A percentile compares a stretch with the other conserved stretches of the same genome.
Evolutionary conservation across 2,888 invertebrate genomes (phyloP).

Genomic region (Tachystola acroxantha): DNA sequence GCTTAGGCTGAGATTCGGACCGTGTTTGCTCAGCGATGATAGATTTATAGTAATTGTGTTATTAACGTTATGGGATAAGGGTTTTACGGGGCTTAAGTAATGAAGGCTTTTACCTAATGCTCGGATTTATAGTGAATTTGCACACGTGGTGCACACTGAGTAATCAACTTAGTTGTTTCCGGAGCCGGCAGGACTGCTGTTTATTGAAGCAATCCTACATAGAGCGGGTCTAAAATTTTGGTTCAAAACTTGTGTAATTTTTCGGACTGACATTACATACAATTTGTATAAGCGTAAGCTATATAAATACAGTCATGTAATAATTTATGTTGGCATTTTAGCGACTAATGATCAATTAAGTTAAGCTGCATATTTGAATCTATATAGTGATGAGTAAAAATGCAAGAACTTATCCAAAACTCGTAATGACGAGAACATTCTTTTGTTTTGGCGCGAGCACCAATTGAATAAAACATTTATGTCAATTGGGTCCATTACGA

Average conservation of each 20-base stretch:
- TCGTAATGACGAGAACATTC: constrained; percentile 68
- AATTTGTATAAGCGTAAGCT: too few species aligned
- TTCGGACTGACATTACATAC: too few species aligned
- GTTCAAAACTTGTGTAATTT: too few species aligned
- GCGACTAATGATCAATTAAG: too few species aligned
- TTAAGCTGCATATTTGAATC: too few species aligned
- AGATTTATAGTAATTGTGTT: constrained; percentile 79
- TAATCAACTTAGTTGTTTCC: constrained; percentile 43
- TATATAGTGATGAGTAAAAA: constrained; percentile 62
- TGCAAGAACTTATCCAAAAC: constrained; percentile 61
- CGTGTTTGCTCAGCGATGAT: constrained; percentile 75
- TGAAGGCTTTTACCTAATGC: constrained; percentile 73
- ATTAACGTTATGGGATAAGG: constrained; percentile 78
- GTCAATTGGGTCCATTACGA: constrained; percentile 71
- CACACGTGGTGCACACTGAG: constrained; percentile 55
- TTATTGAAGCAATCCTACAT: constrained; percentile 6
- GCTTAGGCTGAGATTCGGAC: constrained; percentile 77
- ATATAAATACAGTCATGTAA: too few species aligned
- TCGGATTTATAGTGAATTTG: constrained; percentile 68
- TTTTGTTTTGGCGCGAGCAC: constrained; percentile 66
- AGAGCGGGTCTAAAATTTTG: neutral
- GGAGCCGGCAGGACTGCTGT: constrained; percentile 9
- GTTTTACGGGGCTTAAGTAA: constrained; percentile 77
- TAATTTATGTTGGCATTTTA: too few species aligned
- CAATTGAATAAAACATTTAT: constrained; percentile 76